Evolutionary conservation across 2,113 vertebrate species (phyloP).

Genomic region (Pterocles gutturalis): DNA sequence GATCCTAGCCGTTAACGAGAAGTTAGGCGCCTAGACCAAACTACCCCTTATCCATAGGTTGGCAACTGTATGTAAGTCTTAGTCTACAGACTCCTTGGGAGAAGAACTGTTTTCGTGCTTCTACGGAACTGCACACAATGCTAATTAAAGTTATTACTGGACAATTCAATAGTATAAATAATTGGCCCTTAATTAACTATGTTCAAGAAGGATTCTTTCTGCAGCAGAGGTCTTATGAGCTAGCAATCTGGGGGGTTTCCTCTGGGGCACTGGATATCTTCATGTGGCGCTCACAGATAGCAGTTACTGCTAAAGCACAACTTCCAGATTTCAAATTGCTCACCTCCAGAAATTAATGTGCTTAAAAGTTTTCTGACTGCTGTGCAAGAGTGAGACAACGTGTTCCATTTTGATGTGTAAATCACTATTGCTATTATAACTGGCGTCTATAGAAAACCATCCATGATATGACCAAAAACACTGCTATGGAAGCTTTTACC

Average conservation of each 20-base stretch:
- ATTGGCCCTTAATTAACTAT: not conserved
- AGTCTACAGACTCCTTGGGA: not conserved
- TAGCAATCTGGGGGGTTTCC: not conserved
- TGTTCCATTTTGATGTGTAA: not conserved
- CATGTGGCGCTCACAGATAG: not conserved
- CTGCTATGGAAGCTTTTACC: not conserved
- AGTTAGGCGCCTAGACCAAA: not conserved
- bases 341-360: not conserved
- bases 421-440: not conserved
- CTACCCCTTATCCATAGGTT: not conserved
- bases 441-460: not conserved
- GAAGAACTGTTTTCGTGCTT: not conserved
- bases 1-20: not conserved
- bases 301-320: not conserved
- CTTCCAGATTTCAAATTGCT: not conserved
- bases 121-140: rapidly evolving
- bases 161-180: not conserved
- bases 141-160: not conserved
- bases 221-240: not conserved
- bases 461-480: not conserved
- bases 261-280: not conserved
- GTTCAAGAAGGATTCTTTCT: not conserved
- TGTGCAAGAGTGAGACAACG: rapidly evolving
- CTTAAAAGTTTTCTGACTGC: not conserved
- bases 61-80: not conserved